Conservation (phyloP, 2,888 invertebrate genomes). For the Pheosia gnoma region DNA sequence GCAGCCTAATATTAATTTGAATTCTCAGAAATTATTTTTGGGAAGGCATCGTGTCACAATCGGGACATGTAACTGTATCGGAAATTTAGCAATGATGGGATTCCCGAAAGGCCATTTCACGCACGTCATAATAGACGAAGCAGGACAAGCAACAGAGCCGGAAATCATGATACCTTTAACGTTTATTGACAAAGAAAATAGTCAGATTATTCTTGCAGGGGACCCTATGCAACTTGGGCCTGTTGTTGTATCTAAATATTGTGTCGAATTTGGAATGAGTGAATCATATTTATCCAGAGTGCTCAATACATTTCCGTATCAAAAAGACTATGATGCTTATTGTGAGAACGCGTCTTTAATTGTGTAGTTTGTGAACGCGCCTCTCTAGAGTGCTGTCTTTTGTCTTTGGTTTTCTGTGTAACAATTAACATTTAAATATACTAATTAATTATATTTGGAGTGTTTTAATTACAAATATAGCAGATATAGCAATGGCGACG, state of each 20-base stretch:
- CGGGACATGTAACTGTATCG: slow-evolving; percentile 92
- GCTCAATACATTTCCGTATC: slow-evolving; percentile 86
- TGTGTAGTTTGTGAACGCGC: no score
- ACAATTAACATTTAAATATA: no score
- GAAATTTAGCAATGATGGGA: slow-evolving; percentile 87
- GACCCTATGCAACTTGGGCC: slow-evolving; percentile 97
- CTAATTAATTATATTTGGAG: no score
- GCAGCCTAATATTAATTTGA: slow-evolving; percentile 66
- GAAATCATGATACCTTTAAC: slow-evolving; percentile 93
- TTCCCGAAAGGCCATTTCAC: slow-evolving; percentile 93
- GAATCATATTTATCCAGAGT: slow-evolving; percentile 90
- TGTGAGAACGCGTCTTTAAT: no score
- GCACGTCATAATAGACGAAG: slow-evolving; percentile 96
- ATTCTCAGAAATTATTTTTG: slow-evolving; percentile 85
- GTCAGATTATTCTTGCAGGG: slow-evolving; percentile 89
- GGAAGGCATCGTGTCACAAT: slow-evolving; percentile 92
- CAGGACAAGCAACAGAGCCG: slow-evolving; percentile 96
- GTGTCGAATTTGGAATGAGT: slow-evolving; percentile 86
- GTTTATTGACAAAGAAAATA: slow-evolving; percentile 83
- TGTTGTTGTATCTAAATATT: slow-evolving; percentile 87
- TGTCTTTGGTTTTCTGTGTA: no score
- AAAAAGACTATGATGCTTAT: slow-evolving; percentile 85
- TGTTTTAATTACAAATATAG: no score
- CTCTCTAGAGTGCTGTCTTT: no score
- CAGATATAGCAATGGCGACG: no score